Conservation (phyloP, 2,113 vertebrate species). For the Podilymbus podiceps region DNA sequence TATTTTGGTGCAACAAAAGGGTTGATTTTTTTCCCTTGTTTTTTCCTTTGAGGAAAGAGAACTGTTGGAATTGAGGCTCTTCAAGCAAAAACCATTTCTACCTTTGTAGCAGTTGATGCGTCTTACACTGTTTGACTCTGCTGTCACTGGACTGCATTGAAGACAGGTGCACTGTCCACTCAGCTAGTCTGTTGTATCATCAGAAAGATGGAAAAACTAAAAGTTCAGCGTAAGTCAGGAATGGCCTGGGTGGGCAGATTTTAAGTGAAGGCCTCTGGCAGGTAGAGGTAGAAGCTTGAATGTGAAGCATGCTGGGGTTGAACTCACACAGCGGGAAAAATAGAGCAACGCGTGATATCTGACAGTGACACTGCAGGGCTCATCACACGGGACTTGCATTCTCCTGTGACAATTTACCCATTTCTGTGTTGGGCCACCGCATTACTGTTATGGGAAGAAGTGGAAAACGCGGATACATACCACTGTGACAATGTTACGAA, state of each 20-base stretch:
- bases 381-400: not conserved
- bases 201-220: not conserved
- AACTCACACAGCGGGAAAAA: not conserved
- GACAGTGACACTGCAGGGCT: not conserved
- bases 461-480: not conserved
- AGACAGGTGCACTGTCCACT: not conserved
- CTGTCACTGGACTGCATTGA: not conserved
- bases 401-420: not conserved
- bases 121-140: not conserved
- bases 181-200: not conserved
- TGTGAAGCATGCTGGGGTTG: not conserved
- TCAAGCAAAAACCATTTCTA: constrained; percentile 60
- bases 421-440: not conserved
- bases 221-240: not conserved
- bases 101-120: not conserved
- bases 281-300: not conserved
- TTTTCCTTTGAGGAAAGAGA: constrained; percentile 62
- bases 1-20: constrained; percentile 69
- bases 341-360: rapidly evolving
- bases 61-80: constrained; percentile 48
- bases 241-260: not conserved
- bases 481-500: not conserved
- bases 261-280: not conserved
- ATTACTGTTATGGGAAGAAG: not conserved
- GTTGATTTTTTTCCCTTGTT: not conserved